A percentile compares a stretch with the other conserved stretches of the same genome.
Conservation (phyloP, 2,113 vertebrate genomes). For the Zonotrichia leucophrys region DNA sequence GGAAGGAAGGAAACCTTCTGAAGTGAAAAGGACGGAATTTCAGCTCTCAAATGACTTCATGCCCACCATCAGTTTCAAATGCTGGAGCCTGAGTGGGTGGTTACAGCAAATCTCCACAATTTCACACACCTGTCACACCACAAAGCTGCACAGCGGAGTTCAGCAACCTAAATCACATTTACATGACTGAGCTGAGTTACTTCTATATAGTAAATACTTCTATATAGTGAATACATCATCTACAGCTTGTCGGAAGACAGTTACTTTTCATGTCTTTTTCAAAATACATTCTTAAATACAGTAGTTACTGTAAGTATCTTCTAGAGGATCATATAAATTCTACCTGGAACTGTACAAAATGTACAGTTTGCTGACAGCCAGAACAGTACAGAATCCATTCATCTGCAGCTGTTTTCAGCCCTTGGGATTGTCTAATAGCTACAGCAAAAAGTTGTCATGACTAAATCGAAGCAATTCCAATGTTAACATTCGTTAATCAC, state of each 20-base stretch:
- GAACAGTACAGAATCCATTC: slow-evolving; percentile 16
- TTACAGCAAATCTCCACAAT: background rate
- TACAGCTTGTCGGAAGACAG: background rate
- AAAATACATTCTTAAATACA: slow-evolving; percentile 68
- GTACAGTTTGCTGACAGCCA: slow-evolving; percentile 22
- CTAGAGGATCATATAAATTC: slow-evolving; percentile 15
- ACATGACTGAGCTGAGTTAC: background rate
- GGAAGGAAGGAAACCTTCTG: background rate
- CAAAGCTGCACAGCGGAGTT: background rate
- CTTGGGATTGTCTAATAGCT: slow-evolving; percentile 68
- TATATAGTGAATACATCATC: slow-evolving; percentile 31
- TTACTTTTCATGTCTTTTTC: background rate
- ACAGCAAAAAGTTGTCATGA: slow-evolving; percentile 67
- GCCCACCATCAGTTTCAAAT: background rate
- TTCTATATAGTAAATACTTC: slow-evolving; percentile 9
- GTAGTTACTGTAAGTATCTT: slow-evolving; percentile 57
- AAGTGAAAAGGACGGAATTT: slow-evolving; percentile 7
- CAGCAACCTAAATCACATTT: background rate
- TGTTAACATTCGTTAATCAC: slow-evolving; percentile 59
- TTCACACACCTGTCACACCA: slow-evolving; percentile 10
- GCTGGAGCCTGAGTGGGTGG: background rate
- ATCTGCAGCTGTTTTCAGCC: slow-evolving; percentile 30
- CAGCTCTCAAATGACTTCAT: background rate
- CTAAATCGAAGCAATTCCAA: slow-evolving; percentile 65
- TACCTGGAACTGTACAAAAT: slow-evolving; percentile 13